Percentiles rank a stretch among this genome's conserved stretches.
These are phyloP conservation scores for Papilio elwesi DNA, from an alignment of 2,888 invertebrate species.

Conservation along the genomic window DNA sequence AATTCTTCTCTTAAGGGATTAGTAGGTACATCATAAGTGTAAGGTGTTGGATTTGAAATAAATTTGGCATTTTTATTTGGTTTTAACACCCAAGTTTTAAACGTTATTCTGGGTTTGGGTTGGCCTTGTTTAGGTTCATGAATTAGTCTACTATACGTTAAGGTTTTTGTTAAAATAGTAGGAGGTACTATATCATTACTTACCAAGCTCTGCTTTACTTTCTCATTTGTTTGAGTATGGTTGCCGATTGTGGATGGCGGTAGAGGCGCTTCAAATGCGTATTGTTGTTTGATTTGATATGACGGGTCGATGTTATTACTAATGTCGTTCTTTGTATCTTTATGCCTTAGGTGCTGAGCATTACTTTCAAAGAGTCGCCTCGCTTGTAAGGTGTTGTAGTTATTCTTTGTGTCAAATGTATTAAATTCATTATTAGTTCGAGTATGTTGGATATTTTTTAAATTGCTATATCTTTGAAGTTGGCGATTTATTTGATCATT, in stretches of 20 bases:
- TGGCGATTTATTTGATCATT: conserved; percentile 52
- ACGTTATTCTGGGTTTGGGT: conserved; percentile 73
- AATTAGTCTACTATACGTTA: conserved; percentile 67
- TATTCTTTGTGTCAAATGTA: conserved; percentile 55
- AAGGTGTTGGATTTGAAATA: conserved; percentile 62
- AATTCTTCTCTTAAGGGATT: conserved; percentile 56
- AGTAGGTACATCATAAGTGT: conserved; percentile 60
- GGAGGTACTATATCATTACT: conserved; percentile 65
- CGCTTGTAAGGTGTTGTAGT: conserved; percentile 37
- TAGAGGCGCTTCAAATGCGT: conserved; percentile 57
- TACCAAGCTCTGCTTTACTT: conserved; percentile 73
- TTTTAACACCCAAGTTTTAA: conserved; percentile 78
- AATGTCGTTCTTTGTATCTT: conserved; percentile 57
- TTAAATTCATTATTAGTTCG: conserved; percentile 54
- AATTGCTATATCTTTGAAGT: conserved; percentile 51
- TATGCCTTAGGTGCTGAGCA: conserved; percentile 26
- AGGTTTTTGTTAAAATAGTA: conserved; percentile 70
- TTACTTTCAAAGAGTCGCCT: conserved; percentile 4
- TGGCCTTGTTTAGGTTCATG: conserved; percentile 65
- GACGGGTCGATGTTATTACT: conserved; percentile 47
- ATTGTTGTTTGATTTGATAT: conserved; percentile 58
- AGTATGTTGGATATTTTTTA: conserved; percentile 54
- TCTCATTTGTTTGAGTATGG: conserved; percentile 55
- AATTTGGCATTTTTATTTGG: conserved; percentile 68
- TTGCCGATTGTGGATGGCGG: conserved; percentile 56